Base-by-base conservation (phyloP, 2,113 vertebrate genomes). In the Erinaceus europaeus region DNA sequence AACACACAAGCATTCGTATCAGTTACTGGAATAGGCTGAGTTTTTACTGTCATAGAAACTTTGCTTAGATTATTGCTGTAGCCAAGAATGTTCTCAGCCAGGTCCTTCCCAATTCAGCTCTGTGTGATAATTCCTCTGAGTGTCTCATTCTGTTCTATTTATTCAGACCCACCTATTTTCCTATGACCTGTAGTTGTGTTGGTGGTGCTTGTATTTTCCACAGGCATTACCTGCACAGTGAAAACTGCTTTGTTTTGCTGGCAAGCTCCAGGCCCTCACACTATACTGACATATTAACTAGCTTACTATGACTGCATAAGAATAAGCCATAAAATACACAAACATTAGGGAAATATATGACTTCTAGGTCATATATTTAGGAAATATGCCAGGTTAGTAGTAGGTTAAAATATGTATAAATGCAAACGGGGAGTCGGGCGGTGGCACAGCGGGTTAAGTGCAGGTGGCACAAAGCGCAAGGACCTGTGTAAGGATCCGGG, bases 401-500 rank as follows among this genome's bases (percentile, higher is more conserved):
- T n/a, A n/a, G n/a, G n/a, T n/a, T n/a, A 71, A 86, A 34, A 36
- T 67, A 85, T 52, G 72, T 91, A 76, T 57, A 18, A 79, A 27
- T n/a, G 9, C 34, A 29, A 74, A 20, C 17, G 46, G 44, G 25
- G 15, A 84, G 13, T 18, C 59, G n/a, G n/a, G n/a, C n/a, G n/a
- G n/a, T n/a, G n/a, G n/a, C n/a, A n/a, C n/a, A n/a, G n/a, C n/a
- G n/a, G n/a, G n/a, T n/a, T n/a, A n/a, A n/a, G n/a, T n/a, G n/a
- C n/a, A n/a, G n/a, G n/a, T n/a, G n/a, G n/a, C n/a, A n/a, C n/a
- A n/a, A n/a, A n/a, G n/a, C n/a, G n/a, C n/a, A n/a, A n/a, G n/a
- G n/a, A n/a, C n/a, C n/a, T n/a, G n/a, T n/a, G n/a, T n/a, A n/a
- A n/a, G n/a, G n/a, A n/a, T n/a, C n/a, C n/a, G n/a, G n/a, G n/a